These are phyloP conservation scores for Tridacna gigas DNA, from an alignment of 2,888 invertebrate genomes.

Conservation along the genomic window DNA sequence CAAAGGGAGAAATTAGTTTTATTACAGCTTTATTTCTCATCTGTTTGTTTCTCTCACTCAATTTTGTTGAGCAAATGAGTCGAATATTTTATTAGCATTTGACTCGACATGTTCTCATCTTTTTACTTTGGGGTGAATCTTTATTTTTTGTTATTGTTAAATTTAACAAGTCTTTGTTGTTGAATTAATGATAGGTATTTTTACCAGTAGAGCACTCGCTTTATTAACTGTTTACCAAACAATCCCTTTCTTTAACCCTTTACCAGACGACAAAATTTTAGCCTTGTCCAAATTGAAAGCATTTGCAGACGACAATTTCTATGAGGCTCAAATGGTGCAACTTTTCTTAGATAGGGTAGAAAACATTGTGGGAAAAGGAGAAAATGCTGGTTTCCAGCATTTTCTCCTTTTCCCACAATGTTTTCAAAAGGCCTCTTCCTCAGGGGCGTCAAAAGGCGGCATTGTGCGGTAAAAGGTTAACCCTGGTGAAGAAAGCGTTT, in stretches of 20 bases:
- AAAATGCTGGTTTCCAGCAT: not conserved
- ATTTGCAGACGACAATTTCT: not conserved
- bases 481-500: too few species aligned
- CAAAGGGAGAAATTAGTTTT: constrained; percentile 24
- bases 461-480: not conserved
- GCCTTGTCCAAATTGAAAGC: not conserved
- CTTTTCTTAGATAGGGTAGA: not conserved
- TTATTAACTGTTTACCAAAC: not conserved
- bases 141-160: not conserved
- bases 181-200: not conserved
- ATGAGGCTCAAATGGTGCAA: too few species aligned
- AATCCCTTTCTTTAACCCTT: too few species aligned
- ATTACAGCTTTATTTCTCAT: constrained; percentile 4
- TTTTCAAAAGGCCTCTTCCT: not conserved
- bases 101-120: not conserved
- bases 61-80: constrained; percentile 8
- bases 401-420: not conserved
- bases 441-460: not conserved
- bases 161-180: not conserved
- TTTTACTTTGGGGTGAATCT: not conserved
- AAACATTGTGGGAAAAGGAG: constrained; percentile 12
- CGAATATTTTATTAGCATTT: not conserved
- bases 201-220: not conserved
- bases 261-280: not conserved
- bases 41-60: not conserved